Evolutionary conservation across 2,888 invertebrate genomes (phyloP).

Genomic region (Microdon myrmicae): DNA sequence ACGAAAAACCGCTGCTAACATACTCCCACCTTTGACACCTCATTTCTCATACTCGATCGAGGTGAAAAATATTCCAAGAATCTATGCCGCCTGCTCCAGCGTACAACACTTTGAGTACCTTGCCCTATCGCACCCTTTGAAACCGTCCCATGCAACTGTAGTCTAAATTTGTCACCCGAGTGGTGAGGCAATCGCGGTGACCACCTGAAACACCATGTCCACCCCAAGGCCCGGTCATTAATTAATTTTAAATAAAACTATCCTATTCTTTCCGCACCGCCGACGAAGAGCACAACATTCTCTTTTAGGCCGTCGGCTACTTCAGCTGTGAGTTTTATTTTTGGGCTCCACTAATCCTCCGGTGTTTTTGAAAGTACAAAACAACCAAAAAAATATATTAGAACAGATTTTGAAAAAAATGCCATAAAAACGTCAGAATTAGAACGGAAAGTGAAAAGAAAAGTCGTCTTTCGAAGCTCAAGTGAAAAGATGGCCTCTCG

Average conservation of each 20-base stretch:
- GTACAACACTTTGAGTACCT: too few species aligned
- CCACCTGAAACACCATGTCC: slow-evolving; percentile 29
- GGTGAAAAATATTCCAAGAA: slow-evolving; percentile 3
- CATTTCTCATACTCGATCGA: slow-evolving; percentile 16
- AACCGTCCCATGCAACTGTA: too few species aligned
- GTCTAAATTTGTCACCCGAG: too few species aligned
- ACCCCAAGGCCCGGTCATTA: slow-evolving; percentile 32
- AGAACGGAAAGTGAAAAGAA: slow-evolving; percentile 24
- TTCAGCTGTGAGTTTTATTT: slow-evolving; percentile 32
- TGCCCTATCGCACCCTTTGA: too few species aligned
- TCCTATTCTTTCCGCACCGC: not conserved
- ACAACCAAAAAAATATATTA: slow-evolving; percentile 8
- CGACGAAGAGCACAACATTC: not conserved
- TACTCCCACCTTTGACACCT: slow-evolving; percentile 16
- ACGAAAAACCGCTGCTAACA: not conserved
- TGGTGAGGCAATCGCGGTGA: slow-evolving; percentile 10
- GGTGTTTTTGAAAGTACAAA: slow-evolving; percentile 1
- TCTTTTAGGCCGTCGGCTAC: slow-evolving; percentile 5
- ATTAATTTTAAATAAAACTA: slow-evolving; percentile 38
- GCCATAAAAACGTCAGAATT: slow-evolving; percentile 11
- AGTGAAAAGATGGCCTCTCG: too few species aligned
- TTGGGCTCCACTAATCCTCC: slow-evolving; percentile 35
- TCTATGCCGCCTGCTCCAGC: not conserved
- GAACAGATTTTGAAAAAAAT: too few species aligned
- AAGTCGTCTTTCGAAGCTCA: slow-evolving; percentile 28